Conservation (phyloP, 2,113 vertebrate genomes). For the Xyrauchen texanus region DNA sequence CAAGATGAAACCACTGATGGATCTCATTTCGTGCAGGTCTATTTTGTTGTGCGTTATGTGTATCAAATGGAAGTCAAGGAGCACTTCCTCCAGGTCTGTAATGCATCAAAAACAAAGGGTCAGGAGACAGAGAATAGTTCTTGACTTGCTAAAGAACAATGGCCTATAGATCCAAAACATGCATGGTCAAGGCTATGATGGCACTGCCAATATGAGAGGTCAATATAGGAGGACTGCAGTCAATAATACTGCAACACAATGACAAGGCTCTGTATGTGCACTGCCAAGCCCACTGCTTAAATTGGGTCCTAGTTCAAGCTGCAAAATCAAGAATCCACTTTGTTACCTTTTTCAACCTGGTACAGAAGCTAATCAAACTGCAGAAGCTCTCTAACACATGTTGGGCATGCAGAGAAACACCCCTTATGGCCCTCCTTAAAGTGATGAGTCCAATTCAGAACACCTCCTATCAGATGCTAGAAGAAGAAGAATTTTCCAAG, state of each 20-base stretch:
- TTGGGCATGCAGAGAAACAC: constrained; percentile 17
- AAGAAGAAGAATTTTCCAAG: too few relatives aligned
- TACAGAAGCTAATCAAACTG: constrained; percentile 36
- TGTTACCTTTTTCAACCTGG: constrained; percentile 35
- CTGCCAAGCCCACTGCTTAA: too few relatives aligned
- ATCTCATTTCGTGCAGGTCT: too few relatives aligned
- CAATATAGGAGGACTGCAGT: constrained; percentile 34
- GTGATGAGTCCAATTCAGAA: too few relatives aligned
- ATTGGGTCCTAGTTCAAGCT: constrained; percentile 36
- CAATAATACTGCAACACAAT: constrained; percentile 31
- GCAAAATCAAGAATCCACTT: constrained; percentile 40
- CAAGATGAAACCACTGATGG: too few relatives aligned
- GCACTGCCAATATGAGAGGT: constrained; percentile 36
- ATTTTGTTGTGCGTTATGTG: too few relatives aligned
- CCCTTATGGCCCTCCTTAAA: background rate
- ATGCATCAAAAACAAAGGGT: too few relatives aligned
- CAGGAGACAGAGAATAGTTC: constrained; percentile 36
- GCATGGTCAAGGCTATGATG: constrained; percentile 38
- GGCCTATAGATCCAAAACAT: constrained; percentile 38
- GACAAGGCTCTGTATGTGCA: constrained; percentile 42
- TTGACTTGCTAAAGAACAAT: constrained; percentile 38
- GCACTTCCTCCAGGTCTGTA: too few relatives aligned
- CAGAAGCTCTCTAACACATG: constrained; percentile 21
- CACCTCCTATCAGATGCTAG: too few relatives aligned
- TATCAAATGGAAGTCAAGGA: too few relatives aligned